These are phyloP conservation scores for Sylvietta virens DNA, from an alignment of 2,113 vertebrate species.

Conservation along the genomic window DNA sequence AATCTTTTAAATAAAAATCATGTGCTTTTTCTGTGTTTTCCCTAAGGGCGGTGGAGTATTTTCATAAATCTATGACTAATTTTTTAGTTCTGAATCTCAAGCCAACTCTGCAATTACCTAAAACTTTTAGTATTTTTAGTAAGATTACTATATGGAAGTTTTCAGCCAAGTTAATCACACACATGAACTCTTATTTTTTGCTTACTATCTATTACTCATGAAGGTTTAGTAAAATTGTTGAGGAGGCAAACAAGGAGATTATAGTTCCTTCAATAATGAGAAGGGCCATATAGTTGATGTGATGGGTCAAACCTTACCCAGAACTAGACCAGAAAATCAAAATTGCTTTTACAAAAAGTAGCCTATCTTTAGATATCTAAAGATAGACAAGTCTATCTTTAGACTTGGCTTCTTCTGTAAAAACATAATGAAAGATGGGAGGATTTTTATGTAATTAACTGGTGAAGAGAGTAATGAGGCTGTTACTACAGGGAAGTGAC, in stretches of 20 bases:
- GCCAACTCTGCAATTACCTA: not conserved
- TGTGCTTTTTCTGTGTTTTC: constrained; percentile 11
- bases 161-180: not conserved
- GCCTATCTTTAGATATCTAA: not conserved
- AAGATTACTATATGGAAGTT: not conserved
- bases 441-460: not conserved
- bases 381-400: not conserved
- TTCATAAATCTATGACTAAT: constrained; percentile 13
- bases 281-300: not conserved
- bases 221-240: not conserved
- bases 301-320: not conserved
- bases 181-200: not conserved
- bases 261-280: not conserved
- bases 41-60: not conserved
- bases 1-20: not conserved
- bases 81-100: not conserved
- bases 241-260: not conserved
- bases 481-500: not conserved
- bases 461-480: not conserved
- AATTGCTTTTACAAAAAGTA: not conserved
- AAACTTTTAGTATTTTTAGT: constrained; percentile 1
- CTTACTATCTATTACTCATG: not conserved
- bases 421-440: not conserved
- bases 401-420: not conserved
- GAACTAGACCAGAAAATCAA: not conserved